These are phyloP conservation scores for Proales similis DNA, from an alignment of 1,140 invertebrate species.

Conservation along the genomic window DNA sequence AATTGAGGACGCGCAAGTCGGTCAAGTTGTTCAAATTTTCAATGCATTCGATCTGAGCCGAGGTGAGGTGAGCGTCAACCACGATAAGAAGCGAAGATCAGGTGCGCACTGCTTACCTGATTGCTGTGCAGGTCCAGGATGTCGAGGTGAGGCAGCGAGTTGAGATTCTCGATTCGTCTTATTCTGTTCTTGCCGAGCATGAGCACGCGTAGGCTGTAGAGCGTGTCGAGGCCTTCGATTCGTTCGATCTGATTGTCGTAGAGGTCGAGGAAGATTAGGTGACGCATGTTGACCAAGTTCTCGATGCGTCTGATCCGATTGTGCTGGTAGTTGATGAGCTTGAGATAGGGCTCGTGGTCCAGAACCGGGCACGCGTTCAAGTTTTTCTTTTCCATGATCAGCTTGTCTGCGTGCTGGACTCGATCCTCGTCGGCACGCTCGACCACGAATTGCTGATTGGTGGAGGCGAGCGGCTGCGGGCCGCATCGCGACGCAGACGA, in stretches of 20 bases:
- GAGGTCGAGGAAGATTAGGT: conserved; percentile 79
- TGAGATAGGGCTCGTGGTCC: conserved; percentile 66
- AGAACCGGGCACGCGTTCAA: conserved; percentile 61
- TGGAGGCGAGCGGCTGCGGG: too few relatives aligned
- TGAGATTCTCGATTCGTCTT: conserved; percentile 67
- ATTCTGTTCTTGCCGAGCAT: conserved; percentile 81
- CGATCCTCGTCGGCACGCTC: conserved; percentile 22
- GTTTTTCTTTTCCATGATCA: conserved; percentile 43
- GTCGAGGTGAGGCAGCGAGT: conserved; percentile 65
- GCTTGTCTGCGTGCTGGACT: conserved; percentile 6
- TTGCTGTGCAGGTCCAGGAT: conserved; percentile 86
- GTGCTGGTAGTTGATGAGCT: conserved; percentile 78
- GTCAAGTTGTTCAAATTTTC: conserved; percentile 58
- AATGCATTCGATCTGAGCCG: conserved; percentile 51
- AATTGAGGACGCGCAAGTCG: conserved; percentile 76
- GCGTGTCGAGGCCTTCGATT: conserved; percentile 65
- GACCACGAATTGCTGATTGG: conserved; percentile 3
- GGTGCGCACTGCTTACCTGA: conserved; percentile 64
- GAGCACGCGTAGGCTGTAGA: conserved; percentile 71
- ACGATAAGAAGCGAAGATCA: too few relatives aligned
- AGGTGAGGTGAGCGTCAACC: neutral
- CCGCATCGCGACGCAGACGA: too few relatives aligned
- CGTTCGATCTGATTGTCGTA: conserved; percentile 86
- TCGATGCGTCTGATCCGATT: conserved; percentile 74
- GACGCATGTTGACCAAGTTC: conserved; percentile 59